Conservation (phyloP, 2,888 invertebrate genomes). For the Capitulum mitella region DNA sequence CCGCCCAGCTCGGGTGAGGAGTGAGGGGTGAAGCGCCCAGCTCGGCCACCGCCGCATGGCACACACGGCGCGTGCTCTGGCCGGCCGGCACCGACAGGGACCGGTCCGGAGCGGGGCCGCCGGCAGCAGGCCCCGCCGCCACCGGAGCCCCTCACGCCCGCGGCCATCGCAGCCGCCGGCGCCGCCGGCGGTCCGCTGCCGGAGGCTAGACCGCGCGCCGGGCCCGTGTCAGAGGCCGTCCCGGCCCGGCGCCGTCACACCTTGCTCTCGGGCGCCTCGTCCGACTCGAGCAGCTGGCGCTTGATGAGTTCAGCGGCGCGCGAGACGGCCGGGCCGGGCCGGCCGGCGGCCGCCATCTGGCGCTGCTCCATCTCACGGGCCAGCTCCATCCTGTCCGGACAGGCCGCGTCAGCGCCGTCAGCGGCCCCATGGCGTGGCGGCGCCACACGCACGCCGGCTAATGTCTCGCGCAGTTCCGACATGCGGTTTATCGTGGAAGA, state of each 20-base stretch:
- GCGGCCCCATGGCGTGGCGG: too few species aligned
- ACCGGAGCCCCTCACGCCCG: neutral
- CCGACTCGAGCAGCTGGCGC: constrained; percentile 7
- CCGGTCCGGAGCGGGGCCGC: neutral
- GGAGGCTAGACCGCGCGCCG: neutral
- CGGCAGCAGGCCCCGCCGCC: neutral
- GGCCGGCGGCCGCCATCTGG: constrained; percentile 27
- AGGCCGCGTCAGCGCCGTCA: too few species aligned
- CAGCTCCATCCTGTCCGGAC: constrained; percentile 24
- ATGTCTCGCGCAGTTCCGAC: too few species aligned
- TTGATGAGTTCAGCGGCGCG: neutral
- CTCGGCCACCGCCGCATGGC: too few species aligned
- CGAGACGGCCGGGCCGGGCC: neutral
- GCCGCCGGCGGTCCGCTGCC: neutral
- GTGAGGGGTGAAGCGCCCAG: too few species aligned
- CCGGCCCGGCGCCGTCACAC: neutral
- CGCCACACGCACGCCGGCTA: too few species aligned
- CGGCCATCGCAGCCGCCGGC: neutral
- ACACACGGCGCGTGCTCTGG: too few species aligned
- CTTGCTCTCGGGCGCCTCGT: constrained; percentile 21
- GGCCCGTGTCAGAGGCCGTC: neutral
- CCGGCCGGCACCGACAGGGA: neutral
- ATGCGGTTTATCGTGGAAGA: too few species aligned
- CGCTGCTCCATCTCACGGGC: constrained; percentile 17
- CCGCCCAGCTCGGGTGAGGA: too few species aligned